phyloP scores from a whole-genome alignment of 2,888 invertebrate species.

The Meganola albula region DNA sequence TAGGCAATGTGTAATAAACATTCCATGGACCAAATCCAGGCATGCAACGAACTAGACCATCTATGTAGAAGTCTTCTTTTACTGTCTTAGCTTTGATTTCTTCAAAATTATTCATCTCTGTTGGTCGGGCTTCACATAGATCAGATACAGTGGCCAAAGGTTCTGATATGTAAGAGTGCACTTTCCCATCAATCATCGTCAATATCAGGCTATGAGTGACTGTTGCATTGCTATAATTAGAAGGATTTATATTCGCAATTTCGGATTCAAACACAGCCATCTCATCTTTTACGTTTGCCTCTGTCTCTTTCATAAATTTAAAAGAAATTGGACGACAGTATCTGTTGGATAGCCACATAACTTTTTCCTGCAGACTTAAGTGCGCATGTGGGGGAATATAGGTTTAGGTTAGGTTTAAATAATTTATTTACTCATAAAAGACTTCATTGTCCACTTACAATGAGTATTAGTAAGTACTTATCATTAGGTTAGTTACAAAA shows the following conservation, averaged over 20 bases:
- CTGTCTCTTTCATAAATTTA: constrained; percentile 9
- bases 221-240: background rate
- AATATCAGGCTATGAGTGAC: background rate
- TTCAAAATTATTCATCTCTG: constrained; percentile 1
- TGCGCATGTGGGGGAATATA: too few relatives aligned
- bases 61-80: constrained; percentile 1
- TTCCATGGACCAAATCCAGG: constrained; percentile 1
- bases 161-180: constrained; percentile 4
- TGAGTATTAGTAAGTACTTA: too few relatives aligned
- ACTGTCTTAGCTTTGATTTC: constrained; percentile 1
- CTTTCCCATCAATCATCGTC: constrained; percentile 1
- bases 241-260: background rate
- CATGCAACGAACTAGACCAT: constrained; percentile 1
- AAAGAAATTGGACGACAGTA: constrained; percentile 10
- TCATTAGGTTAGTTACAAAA: too few relatives aligned
- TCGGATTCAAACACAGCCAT: constrained; percentile 1
- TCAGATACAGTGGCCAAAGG: constrained; percentile 2
- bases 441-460: too few relatives aligned
- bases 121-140: background rate
- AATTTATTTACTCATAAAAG: too few relatives aligned
- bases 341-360: too few relatives aligned
- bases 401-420: too few relatives aligned
- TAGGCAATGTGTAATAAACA: constrained; percentile 2
- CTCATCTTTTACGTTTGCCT: constrained; percentile 2
- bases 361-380: too few relatives aligned